These are phyloP conservation scores for Microhierax caerulescens DNA, from an alignment of 2,797 vertebrate species.

Conservation along the genomic window DNA sequence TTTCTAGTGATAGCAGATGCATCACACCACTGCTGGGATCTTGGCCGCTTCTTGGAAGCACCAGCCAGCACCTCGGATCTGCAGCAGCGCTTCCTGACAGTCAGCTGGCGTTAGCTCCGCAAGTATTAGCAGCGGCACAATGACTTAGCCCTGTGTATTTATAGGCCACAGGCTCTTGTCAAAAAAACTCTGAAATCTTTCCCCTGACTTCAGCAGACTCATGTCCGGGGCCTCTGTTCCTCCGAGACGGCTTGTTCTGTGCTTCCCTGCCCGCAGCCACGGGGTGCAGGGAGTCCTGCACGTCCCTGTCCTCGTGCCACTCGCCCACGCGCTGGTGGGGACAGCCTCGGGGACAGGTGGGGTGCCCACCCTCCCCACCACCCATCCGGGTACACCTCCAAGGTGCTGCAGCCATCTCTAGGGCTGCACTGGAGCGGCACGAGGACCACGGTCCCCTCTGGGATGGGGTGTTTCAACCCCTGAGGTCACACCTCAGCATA, in stretches of 20 bases:
- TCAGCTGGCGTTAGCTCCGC: neutral
- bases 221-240: fast-evolving
- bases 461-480: neutral
- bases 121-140: neutral
- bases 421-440: neutral
- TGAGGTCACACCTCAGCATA: fast-evolving
- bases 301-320: neutral
- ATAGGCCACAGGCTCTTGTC: neutral
- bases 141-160: neutral
- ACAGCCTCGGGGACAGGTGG: neutral
- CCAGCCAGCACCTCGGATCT: neutral
- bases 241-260: neutral
- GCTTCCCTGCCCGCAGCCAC: neutral
- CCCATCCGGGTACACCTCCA: neutral
- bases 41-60: neutral
- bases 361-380: neutral
- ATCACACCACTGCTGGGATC: neutral
- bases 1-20: neutral
- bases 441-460: fast-evolving
- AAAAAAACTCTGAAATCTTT: neutral
- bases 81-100: neutral
- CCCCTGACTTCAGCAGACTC: neutral
- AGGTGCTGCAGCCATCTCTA: neutral
- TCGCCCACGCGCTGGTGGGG: neutral
- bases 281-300: neutral